Base-by-base conservation (phyloP, 2,888 invertebrate genomes). In the Cynaeus angustus region DNA sequence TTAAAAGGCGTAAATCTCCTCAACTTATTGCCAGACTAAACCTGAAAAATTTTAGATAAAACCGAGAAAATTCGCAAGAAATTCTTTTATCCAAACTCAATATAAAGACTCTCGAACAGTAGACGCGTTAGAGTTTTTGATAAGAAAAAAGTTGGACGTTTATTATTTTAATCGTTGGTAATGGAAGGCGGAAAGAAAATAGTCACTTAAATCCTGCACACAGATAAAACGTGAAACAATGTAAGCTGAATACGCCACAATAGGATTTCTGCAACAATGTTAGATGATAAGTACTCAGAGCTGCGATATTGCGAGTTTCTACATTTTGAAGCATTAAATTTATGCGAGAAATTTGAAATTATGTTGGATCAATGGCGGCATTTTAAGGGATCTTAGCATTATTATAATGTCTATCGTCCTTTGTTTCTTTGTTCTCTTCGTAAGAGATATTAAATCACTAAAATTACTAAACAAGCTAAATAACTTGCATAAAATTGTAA, bases 21-120 rank as follows among this genome's bases (percentile, higher is more conserved):
- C 14, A 43, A 43, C n/a, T 43, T 12, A 43, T 43, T 12, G n/a
- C 12, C 12, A 10, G 43, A n/a, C 7, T 12, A 10, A 38, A 1
- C 13, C n/a, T 12, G 7, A 43, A 14, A 41, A n/a, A 41, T n/a
- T n/a, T n/a, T n/a, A 4, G 9, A 41, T 41, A 41, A 41, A 43
- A n/a, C 14, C 43, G 13, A 43, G 7, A 10, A 7, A 12, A 13
- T 10, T 7, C 12, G 43, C 43, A 7, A 10, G n/a, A 43, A 43
- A 43, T 10, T 43, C 43, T 12, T 12, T 43, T 43, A 43, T 43
- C 43, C 43, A 43, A 3, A 43, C 43, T 43, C 43, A 10, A 43
- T 43, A 43, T 10, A 43, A 43, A 43, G 43, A 43, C 43, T 41
- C 12, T 4, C 10, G 41, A n/a, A n/a, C 6, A 41, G 3, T 41